Evolutionary conservation across 2,797 vertebrate species (phyloP).

Genomic region (Limosa lapponica): DNA sequence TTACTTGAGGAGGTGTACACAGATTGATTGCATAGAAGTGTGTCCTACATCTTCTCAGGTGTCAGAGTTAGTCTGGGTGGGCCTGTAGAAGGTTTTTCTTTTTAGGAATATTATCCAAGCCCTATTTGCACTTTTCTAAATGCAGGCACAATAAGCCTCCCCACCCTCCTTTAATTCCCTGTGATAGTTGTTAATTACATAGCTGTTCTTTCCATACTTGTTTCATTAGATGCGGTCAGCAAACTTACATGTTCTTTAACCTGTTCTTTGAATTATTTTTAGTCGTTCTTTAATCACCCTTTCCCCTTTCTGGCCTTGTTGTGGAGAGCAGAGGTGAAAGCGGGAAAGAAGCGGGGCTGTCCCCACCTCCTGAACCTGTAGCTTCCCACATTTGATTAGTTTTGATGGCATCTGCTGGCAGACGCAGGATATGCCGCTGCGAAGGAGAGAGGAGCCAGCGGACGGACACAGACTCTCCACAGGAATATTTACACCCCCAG

Average conservation of each 20-base stretch:
- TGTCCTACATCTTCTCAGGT: not conserved
- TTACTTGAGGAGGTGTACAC: not conserved
- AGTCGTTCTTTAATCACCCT: not conserved
- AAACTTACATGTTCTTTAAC: not conserved
- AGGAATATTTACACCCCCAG: not conserved
- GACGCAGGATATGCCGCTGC: not conserved
- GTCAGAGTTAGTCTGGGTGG: not conserved
- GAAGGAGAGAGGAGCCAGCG: not conserved
- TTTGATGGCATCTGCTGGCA: conserved; percentile 43
- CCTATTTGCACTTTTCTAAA: not conserved
- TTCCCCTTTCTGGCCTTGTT: not conserved
- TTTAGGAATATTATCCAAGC: not conserved
- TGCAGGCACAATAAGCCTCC: not conserved
- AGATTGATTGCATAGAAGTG: not conserved
- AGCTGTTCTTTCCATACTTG: not conserved
- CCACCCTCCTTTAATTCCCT: not conserved
- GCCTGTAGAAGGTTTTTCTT: not conserved
- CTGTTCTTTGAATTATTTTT: not conserved
- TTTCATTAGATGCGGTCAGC: not conserved
- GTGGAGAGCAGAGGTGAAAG: not conserved
- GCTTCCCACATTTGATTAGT: not conserved
- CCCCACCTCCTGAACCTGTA: not conserved
- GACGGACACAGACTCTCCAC: not conserved
- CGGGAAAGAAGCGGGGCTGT: not conserved
- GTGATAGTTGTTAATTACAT: not conserved